phyloP scores from a whole-genome alignment of 2,797 vertebrate genomes.

The Leptoclinus maculatus region DNA sequence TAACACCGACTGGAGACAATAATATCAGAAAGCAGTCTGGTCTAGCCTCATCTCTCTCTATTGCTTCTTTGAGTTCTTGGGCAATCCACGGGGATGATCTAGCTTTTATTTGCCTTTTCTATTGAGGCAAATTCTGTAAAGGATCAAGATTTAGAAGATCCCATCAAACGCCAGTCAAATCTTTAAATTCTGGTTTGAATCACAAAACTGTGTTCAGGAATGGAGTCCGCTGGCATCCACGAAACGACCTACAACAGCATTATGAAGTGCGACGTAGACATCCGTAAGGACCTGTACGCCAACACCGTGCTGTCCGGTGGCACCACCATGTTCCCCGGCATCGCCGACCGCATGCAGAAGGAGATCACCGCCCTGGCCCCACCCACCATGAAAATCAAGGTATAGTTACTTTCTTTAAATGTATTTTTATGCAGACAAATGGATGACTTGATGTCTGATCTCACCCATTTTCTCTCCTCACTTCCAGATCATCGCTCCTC shows the following conservation, averaged over 20 bases:
- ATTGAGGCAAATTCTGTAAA: too few species aligned
- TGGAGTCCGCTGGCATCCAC: conserved; percentile 78
- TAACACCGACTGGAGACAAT: too few species aligned
- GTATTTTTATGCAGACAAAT: neutral
- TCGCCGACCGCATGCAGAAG: conserved; percentile 95
- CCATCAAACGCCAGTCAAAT: too few species aligned
- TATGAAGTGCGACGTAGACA: conserved; percentile 86
- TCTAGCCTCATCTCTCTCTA: neutral
- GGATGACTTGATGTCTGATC: neutral
- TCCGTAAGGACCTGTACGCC: conserved; percentile 92
- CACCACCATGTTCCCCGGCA: conserved; percentile 96
- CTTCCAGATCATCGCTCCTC: conserved; percentile 93
- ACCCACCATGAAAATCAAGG: conserved; percentile 72
- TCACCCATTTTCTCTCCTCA: neutral
- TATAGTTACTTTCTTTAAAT: neutral
- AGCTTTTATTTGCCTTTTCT: neutral
- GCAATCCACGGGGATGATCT: neutral
- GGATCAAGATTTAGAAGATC: neutral
- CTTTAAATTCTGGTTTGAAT: too few species aligned
- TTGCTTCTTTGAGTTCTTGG: neutral
- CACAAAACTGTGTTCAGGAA: conserved; percentile 61
- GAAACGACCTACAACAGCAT: conserved; percentile 81
- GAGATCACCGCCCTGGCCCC: conserved; percentile 90
- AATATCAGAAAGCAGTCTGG: too few species aligned
- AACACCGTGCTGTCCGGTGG: conserved; percentile 94